These are phyloP conservation scores for Uropsilus gracilis DNA, from an alignment of 2,113 vertebrate species.

Conservation along the genomic window DNA sequence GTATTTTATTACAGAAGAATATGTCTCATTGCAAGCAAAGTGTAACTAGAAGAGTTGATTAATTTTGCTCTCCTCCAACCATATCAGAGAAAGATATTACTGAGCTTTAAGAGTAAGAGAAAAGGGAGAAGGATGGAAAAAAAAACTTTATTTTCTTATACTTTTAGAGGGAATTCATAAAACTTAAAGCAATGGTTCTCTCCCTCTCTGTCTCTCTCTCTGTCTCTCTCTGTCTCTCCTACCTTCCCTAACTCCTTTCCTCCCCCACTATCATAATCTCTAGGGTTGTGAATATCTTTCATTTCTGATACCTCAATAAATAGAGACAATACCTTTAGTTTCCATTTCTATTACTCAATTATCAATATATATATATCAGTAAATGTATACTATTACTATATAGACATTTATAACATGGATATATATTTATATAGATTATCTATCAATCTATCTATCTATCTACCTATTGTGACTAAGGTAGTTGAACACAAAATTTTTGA, in stretches of 20 bases:
- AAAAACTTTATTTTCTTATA: background rate
- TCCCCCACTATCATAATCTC: background rate
- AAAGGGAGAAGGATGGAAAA: no score
- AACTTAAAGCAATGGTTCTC: background rate
- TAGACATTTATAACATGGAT: background rate
- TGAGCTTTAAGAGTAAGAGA: no score
- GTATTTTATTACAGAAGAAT: background rate
- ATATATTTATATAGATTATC: no score
- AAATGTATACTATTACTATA: background rate
- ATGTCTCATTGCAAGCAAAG: background rate
- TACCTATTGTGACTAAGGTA: background rate
- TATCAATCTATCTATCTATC: no score
- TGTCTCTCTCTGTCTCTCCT: background rate
- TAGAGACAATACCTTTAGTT: background rate
- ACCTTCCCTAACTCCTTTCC: no score
- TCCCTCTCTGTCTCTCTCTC: background rate
- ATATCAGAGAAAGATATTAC: constrained; percentile 35
- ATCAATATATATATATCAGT: background rate
- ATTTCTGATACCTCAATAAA: background rate
- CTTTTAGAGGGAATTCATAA: background rate
- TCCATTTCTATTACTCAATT: background rate
- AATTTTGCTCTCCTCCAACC: constrained; percentile 26
- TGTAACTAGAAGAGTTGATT: background rate
- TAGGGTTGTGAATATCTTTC: background rate
- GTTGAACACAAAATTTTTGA: background rate